Evolutionary conservation across 1,140 invertebrate species (phyloP).

Genomic region (Platorchestia sp.): DNA sequence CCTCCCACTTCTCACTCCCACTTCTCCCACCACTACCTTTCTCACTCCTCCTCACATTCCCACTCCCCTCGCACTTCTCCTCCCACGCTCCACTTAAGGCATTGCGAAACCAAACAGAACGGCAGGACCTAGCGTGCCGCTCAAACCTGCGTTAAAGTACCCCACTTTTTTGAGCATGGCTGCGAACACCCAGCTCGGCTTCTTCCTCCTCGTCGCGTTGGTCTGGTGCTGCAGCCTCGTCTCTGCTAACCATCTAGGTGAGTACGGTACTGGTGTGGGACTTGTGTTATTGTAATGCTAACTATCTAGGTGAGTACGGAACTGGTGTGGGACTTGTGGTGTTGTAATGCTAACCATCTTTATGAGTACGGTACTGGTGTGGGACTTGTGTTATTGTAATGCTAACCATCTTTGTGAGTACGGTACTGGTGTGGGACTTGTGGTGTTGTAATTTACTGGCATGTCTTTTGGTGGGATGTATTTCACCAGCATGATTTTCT

Average conservation of each 20-base stretch:
- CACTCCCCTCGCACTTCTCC: background rate
- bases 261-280: too few species aligned
- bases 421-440: too few species aligned
- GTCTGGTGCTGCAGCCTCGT: background rate
- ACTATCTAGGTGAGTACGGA: background rate
- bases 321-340: too few species aligned
- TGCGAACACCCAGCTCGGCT: background rate
- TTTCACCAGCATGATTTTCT: too few species aligned
- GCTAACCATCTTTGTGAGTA: background rate
- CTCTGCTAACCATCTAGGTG: background rate
- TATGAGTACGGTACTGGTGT: background rate
- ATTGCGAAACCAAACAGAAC: background rate
- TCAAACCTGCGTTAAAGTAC: background rate
- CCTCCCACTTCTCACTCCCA: too few species aligned
- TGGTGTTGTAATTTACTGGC: background rate
- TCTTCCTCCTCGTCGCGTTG: background rate
- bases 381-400: too few species aligned
- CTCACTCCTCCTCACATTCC: too few species aligned
- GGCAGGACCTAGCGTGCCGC: background rate
- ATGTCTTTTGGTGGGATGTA: background rate
- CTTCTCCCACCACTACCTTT: too few species aligned
- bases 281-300: too few species aligned
- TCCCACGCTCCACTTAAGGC: background rate
- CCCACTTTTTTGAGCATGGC: background rate
- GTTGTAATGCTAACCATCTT: background rate